Percentiles rank a stretch among this genome's conserved stretches.
phyloP scores from a whole-genome alignment of 2,113 vertebrate genomes.

The Notarius quadriscutis region DNA sequence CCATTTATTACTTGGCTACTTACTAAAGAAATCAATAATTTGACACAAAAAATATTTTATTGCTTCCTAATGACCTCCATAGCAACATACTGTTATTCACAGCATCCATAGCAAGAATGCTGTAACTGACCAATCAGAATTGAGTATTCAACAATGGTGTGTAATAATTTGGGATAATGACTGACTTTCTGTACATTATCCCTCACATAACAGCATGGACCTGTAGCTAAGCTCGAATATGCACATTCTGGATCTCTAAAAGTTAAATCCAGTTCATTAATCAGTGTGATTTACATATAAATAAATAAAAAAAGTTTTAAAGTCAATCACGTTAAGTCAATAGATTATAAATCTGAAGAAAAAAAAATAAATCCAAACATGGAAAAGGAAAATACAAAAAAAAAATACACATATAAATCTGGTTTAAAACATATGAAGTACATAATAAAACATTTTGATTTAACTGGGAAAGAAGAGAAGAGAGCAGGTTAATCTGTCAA shows the following conservation, averaged over 20 bases:
- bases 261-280: not conserved
- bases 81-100: too few species aligned
- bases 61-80: too few species aligned
- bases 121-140: too few species aligned
- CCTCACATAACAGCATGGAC: not conserved
- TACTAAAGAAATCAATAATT: too few species aligned
- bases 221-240: not conserved
- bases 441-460: not conserved
- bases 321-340: not conserved
- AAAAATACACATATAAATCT: not conserved
- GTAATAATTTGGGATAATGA: too few species aligned
- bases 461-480: not conserved
- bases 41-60: too few species aligned
- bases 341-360: too few species aligned
- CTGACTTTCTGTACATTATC: too few species aligned
- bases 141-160: too few species aligned
- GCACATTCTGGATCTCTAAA: not conserved
- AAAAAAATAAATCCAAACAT: too few species aligned
- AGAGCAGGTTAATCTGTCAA: conserved; percentile 14
- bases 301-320: not conserved
- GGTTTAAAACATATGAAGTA: not conserved
- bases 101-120: too few species aligned
- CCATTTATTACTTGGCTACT: too few species aligned
- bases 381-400: not conserved
- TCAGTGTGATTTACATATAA: not conserved